These are phyloP conservation scores for Hippopotamus amphibius DNA, from an alignment of 2,113 vertebrate genomes.

Conservation along the genomic window DNA sequence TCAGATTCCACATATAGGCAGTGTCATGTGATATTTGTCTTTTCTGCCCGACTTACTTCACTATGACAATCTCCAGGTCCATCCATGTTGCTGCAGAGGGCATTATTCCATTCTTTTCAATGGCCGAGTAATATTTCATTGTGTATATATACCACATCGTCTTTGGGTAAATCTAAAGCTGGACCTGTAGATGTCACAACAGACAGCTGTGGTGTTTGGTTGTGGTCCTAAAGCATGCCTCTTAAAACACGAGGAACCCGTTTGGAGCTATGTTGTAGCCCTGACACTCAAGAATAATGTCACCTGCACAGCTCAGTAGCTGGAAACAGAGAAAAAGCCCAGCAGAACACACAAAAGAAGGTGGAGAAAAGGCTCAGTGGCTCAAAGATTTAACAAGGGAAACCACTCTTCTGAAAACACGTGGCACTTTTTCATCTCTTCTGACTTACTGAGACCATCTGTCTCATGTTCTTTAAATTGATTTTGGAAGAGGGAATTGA, in stretches of 20 bases:
- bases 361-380: accelerated
- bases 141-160: too few species aligned
- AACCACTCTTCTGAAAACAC: accelerated
- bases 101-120: too few species aligned
- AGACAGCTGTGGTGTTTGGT: neutral
- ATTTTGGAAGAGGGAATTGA: neutral
- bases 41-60: too few species aligned
- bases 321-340: neutral
- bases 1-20: too few species aligned
- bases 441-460: neutral
- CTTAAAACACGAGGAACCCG: neutral
- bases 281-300: accelerated
- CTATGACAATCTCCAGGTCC: too few species aligned
- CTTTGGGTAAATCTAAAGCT: neutral
- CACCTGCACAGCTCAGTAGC: too few species aligned
- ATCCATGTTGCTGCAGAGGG: too few species aligned
- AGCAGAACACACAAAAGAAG: neutral
- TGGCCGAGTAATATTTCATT: too few species aligned
- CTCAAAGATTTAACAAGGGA: neutral
- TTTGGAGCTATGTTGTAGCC: too few species aligned
- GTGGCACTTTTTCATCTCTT: accelerated
- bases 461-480: neutral
- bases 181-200: accelerated
- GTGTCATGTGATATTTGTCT: too few species aligned
- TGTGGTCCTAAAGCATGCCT: neutral